phyloP scores from a whole-genome alignment of 2,888 invertebrate species.

The Lumbricus terrestris region DNA sequence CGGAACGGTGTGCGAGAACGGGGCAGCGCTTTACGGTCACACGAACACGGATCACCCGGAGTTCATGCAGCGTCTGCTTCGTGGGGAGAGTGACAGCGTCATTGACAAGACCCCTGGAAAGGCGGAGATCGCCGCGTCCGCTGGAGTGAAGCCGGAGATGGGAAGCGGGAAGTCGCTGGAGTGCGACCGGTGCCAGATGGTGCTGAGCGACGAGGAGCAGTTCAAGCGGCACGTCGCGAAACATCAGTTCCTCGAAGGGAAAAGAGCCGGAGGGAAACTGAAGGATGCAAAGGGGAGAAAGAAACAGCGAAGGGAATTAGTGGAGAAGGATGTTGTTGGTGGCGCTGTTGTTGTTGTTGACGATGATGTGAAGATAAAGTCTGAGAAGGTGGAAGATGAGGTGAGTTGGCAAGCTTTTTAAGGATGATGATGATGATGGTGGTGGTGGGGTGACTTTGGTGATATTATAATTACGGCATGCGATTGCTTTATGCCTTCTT shows the following conservation, averaged over 20 bases:
- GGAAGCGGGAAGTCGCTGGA: not conserved
- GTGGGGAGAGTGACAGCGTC: not conserved
- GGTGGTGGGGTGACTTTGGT: not conserved
- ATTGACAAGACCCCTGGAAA: not conserved
- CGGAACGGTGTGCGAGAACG: constrained; percentile 5
- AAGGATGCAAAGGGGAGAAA: not conserved
- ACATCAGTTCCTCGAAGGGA: constrained; percentile 23
- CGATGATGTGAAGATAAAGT: not conserved
- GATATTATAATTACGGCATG: not conserved
- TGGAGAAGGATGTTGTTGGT: not conserved
- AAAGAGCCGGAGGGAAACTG: not conserved
- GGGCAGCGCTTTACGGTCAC: not conserved
- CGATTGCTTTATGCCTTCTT: too few species aligned
- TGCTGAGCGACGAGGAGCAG: constrained; percentile 38
- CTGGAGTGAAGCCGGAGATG: not conserved
- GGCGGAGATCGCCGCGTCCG: not conserved
- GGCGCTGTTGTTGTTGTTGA: too few species aligned
- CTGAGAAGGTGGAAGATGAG: not conserved
- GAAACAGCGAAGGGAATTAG: not conserved
- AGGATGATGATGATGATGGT: not conserved
- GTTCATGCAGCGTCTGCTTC: not conserved
- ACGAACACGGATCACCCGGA: not conserved
- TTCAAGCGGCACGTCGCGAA: constrained; percentile 40
- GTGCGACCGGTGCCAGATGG: constrained; percentile 43
- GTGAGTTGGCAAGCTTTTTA: not conserved